Evolutionary conservation across 2,797 vertebrate genomes (phyloP), one percentile per base, ranked within the genome.

Genomic region (Acanthornis magna): DNA sequence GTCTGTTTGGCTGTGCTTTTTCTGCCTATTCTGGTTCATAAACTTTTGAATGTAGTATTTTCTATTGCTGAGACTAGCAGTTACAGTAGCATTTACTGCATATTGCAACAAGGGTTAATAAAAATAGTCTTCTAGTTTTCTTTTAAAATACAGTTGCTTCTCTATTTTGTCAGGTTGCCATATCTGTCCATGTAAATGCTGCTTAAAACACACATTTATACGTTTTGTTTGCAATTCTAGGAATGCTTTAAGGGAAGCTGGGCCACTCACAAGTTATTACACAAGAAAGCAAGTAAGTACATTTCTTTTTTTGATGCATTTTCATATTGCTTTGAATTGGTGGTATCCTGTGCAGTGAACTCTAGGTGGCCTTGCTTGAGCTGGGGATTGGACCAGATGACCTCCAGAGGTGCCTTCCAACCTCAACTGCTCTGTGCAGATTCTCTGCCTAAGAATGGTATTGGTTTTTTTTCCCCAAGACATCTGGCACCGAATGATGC

Each of bases 211-310:
- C 7, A 0, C 53, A 65, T 71, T 89, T 95, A 43, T 86, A 8
- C 5, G 57, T 92, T 85, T 74, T 96, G 70, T 95, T 97, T 96
- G 57, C 55, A 96, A 89, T 88, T 98, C 80, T 96, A 99, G 99
- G 99, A 99, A 97, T 99, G 99, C 97, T 99, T 99, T 98, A 99
- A 99, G 98, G 99, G 99, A 97, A 99, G 99, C 97, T 99, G 99
- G 99, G 98, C 97, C 13, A 99, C 98, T 96, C 99, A 99, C 97
- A 99, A 99, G 97, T 96, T 99, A 96, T 96, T 99, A 71, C 99
- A 99, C 98, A 99, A 99, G 98, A 99, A 99, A 99, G 99, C 99
- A 98, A 99, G 99, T 99, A 99, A 95, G 99, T 99, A 84, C 42
- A 47, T 40, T 58, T 20, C n/a, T 36, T 54, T 51, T 48, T 65